A percentile compares a stretch with the other conserved stretches of the same genome.
phyloP scores from a whole-genome alignment of 2,113 vertebrate species.

The Thymallus thymallus region DNA sequence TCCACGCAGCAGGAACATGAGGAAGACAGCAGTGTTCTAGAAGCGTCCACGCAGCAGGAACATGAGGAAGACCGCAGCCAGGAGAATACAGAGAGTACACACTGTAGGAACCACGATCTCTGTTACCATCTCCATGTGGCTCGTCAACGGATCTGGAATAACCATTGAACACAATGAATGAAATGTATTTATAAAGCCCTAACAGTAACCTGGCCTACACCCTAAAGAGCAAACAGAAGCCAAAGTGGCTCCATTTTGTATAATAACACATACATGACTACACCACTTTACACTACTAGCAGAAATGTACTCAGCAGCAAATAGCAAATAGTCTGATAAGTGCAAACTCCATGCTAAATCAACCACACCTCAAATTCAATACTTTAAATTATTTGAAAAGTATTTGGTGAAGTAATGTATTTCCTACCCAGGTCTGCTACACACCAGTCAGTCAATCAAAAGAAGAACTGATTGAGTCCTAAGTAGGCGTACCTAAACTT shows the following conservation, averaged over 20 bases:
- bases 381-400: too few species aligned
- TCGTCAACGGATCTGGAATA: constrained; percentile 80
- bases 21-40: constrained; percentile 50
- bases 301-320: too few species aligned
- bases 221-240: too few species aligned
- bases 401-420: too few species aligned
- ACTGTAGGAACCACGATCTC: constrained; percentile 86
- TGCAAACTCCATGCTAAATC: too few species aligned
- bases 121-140: constrained; percentile 85
- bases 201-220: too few species aligned
- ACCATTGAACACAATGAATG: not conserved
- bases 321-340: too few species aligned
- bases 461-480: too few species aligned
- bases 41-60: constrained; percentile 74
- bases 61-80: constrained; percentile 80
- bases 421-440: too few species aligned
- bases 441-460: too few species aligned
- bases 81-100: constrained; percentile 82
- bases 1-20: not conserved
- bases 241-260: not conserved
- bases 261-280: not conserved
- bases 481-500: constrained; percentile 52
- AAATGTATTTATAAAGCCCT: too few species aligned
- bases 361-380: too few species aligned
- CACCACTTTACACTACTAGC: not conserved